phyloP scores from a whole-genome alignment of 1,140 invertebrate species.

The Euura lappo region DNA sequence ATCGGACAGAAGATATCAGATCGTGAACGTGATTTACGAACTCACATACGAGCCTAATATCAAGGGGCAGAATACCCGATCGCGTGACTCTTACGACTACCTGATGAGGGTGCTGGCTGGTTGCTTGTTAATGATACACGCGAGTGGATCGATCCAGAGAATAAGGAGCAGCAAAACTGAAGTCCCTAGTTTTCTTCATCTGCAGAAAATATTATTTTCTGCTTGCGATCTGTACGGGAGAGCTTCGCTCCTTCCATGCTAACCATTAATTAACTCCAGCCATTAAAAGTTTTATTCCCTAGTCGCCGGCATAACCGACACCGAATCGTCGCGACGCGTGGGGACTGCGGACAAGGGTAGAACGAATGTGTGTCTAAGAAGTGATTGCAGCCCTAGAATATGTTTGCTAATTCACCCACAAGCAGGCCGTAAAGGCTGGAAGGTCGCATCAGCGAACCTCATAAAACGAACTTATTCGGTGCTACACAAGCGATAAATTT shows the following conservation, averaged over 20 bases:
- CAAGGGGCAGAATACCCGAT: not conserved
- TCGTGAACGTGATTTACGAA: not conserved
- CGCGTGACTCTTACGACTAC: not conserved
- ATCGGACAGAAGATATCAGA: not conserved
- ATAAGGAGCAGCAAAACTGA: not conserved
- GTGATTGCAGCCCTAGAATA: not conserved
- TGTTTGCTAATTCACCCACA: not conserved
- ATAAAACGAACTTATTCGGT: not conserved
- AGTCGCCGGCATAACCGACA: no score
- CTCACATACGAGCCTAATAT: not conserved
- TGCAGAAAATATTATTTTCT: no score
- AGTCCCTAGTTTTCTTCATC: no score
- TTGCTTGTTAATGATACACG: not conserved
- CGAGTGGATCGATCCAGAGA: not conserved
- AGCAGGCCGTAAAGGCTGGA: not conserved
- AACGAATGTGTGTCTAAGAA: not conserved
- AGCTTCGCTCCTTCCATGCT: not conserved
- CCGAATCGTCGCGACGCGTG: not conserved
- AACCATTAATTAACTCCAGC: not conserved
- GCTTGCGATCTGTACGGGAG: not conserved
- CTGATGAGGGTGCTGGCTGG: not conserved
- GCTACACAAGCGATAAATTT: not conserved
- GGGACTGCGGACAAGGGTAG: not conserved
- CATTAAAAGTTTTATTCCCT: slow-evolving; percentile 7
- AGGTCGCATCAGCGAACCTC: not conserved